Evolutionary conservation across 2,888 invertebrate genomes (phyloP).

Genomic region (Pseudanteris insignis): DNA sequence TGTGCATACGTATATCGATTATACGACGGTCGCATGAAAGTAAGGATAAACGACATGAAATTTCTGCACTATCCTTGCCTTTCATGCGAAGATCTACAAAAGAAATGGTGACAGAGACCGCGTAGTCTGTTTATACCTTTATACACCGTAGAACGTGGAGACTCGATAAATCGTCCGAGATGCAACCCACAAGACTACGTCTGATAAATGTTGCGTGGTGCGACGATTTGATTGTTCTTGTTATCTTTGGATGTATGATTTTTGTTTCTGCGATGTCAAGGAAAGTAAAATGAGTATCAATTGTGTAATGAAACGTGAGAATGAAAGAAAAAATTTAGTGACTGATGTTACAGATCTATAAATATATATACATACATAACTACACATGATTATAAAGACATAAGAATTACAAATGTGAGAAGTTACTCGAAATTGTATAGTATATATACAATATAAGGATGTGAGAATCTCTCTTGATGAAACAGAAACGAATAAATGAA

Average conservation of each 20-base stretch:
- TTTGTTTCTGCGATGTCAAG: slow-evolving; percentile 26
- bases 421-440: slow-evolving; percentile 59
- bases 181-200: slow-evolving; percentile 22
- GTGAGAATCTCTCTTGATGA: slow-evolving; percentile 44
- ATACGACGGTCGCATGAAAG: slow-evolving; percentile 18
- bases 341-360: slow-evolving; percentile 51
- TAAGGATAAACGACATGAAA: slow-evolving; percentile 27
- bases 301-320: slow-evolving; percentile 13
- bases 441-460: slow-evolving; percentile 49
- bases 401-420: slow-evolving; percentile 47
- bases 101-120: slow-evolving; percentile 25
- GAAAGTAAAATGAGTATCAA: slow-evolving; percentile 7
- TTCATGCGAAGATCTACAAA: slow-evolving; percentile 33
- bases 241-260: slow-evolving; percentile 31
- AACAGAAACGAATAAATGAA: slow-evolving; percentile 49
- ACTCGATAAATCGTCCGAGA: slow-evolving; percentile 19
- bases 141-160: slow-evolving; percentile 31
- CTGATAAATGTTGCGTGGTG: slow-evolving; percentile 23
- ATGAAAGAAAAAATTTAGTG: slow-evolving; percentile 46
- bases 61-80: slow-evolving; percentile 34
- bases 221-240: slow-evolving; percentile 39
- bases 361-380: slow-evolving; percentile 46
- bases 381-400: too few relatives aligned
- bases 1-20: slow-evolving; percentile 24
- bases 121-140: slow-evolving; percentile 37